phyloP scores from a whole-genome alignment of 2,797 vertebrate species.

The Thaleichthys pacificus region DNA sequence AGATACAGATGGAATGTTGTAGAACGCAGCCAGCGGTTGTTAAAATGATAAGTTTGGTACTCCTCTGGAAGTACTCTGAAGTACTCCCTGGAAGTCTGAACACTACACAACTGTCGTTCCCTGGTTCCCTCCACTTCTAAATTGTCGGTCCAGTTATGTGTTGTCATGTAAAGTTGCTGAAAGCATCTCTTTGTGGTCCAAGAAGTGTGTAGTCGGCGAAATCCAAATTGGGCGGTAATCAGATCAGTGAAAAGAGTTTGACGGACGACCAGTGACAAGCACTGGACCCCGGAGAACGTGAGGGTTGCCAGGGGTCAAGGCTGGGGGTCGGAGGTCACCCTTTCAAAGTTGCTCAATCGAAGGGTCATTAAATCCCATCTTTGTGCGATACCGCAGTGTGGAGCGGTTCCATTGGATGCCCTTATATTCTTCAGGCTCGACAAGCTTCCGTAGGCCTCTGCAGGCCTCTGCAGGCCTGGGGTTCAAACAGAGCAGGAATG shows the following conservation, averaged over 20 bases:
- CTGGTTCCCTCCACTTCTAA: neutral
- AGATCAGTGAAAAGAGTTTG: constrained; percentile 69
- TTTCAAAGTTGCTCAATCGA: constrained; percentile 74
- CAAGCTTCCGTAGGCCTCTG: constrained; percentile 19
- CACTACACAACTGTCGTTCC: neutral
- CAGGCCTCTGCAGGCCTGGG: neutral
- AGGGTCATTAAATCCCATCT: constrained; percentile 75
- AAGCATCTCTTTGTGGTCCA: constrained; percentile 59
- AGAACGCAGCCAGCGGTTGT: neutral
- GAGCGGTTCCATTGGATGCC: constrained; percentile 39
- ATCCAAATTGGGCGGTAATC: constrained; percentile 70
- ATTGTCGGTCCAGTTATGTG: constrained; percentile 60
- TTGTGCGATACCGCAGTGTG: constrained; percentile 62
- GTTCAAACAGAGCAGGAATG: constrained; percentile 26
- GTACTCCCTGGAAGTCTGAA: no score
- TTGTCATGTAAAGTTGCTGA: constrained; percentile 67
- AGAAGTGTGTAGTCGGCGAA: constrained; percentile 68
- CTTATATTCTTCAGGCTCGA: constrained; percentile 9
- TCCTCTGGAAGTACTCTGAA: no score
- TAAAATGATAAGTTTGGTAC: neutral
- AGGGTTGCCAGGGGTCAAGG: constrained; percentile 55
- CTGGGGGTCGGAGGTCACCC: constrained; percentile 68
- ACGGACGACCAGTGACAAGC: constrained; percentile 74
- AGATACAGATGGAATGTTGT: neutral
- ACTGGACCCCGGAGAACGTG: constrained; percentile 62